Conservation (phyloP, 2,797 vertebrate species). For the Botia almorhae region DNA sequence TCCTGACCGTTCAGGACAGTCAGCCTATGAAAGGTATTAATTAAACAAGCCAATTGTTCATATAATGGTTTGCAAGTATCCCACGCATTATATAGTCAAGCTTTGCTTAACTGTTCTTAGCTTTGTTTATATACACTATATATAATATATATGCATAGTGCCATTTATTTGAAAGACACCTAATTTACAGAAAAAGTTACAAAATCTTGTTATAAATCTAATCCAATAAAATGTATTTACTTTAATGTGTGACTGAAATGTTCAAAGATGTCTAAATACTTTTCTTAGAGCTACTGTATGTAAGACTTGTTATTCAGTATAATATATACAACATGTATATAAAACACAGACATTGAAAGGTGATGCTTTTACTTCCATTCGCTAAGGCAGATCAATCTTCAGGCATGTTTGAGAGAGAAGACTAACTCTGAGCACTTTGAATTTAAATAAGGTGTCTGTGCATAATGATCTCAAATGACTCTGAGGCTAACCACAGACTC, state of each 20-base stretch:
- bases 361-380: not conserved
- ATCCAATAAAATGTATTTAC: no score
- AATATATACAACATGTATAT: no score
- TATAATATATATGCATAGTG: no score
- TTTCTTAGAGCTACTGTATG: no score
- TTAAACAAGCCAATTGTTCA: not conserved
- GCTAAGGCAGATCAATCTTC: conserved; percentile 19
- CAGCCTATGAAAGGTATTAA: conserved; percentile 14
- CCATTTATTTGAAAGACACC: no score
- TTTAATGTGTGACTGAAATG: no score
- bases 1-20: conserved; percentile 5
- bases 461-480: conserved; percentile 44
- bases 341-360: not conserved
- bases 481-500: conserved; percentile 32
- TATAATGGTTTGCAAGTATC: no score
- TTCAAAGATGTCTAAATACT: no score
- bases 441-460: conserved; percentile 47
- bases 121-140: no score
- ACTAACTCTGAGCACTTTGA: conserved; percentile 19
- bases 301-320: no score
- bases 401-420: conserved; percentile 12
- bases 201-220: no score
- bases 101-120: not conserved
- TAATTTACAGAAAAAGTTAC: no score
- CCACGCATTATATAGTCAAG: not conserved